Evolutionary conservation across 2,113 vertebrate species (phyloP).

Genomic region (Rhabdornis inornatus): DNA sequence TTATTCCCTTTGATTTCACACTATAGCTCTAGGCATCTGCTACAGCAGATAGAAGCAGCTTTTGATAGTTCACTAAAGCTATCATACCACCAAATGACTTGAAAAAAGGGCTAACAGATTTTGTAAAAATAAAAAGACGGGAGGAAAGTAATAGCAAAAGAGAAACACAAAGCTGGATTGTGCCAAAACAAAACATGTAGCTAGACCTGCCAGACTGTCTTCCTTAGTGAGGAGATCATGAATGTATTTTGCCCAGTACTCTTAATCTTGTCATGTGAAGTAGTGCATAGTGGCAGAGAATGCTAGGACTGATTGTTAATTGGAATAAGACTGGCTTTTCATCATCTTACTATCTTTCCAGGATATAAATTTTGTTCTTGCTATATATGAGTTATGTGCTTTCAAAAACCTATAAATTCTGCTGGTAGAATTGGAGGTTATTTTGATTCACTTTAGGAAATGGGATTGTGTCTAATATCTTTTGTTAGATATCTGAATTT

Average conservation of each 20-base stretch:
- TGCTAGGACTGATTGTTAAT: background rate
- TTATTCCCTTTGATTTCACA: slow-evolving; percentile 50
- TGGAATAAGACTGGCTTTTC: background rate
- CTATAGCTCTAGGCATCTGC: slow-evolving; percentile 12
- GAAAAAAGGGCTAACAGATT: slow-evolving; percentile 10
- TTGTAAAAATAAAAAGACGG: background rate
- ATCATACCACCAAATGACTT: background rate
- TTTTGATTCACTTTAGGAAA: background rate
- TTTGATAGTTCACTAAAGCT: slow-evolving; percentile 32
- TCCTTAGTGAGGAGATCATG: background rate
- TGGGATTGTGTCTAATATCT: background rate
- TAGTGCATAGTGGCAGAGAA: background rate
- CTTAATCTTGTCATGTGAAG: background rate
- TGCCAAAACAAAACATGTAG: background rate
- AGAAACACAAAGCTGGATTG: background rate
- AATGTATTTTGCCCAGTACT: background rate
- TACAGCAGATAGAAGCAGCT: background rate
- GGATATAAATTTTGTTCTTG: background rate
- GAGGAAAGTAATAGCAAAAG: background rate
- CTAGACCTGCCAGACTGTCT: background rate
- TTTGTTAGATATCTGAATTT: background rate
- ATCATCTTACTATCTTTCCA: background rate
- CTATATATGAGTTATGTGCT: background rate
- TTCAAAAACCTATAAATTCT: background rate
- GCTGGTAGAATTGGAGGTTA: background rate